Evolutionary conservation across 2,888 invertebrate species (phyloP).

Genomic region (Philhelius pedissequus): DNA sequence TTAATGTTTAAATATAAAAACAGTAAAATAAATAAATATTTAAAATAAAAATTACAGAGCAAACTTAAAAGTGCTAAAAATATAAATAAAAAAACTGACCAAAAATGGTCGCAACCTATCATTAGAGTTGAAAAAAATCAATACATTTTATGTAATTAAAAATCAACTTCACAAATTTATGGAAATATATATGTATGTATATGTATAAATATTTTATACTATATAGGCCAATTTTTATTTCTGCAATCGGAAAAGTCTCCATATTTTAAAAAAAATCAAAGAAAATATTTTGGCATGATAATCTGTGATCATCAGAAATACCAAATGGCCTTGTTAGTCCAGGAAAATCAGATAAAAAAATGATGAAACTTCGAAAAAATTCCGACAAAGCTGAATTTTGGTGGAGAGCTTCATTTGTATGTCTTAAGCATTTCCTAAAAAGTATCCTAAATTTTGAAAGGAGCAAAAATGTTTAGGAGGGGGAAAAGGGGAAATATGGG

Average conservation of each 20-base stretch:
- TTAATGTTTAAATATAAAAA: slow-evolving; percentile 64
- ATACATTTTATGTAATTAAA: neutral
- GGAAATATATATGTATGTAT: too few relatives aligned
- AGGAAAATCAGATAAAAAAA: too few relatives aligned
- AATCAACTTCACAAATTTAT: slow-evolving; percentile 28
- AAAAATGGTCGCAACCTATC: neutral
- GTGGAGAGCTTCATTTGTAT: too few relatives aligned
- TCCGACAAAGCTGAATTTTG: too few relatives aligned
- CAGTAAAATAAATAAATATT: slow-evolving; percentile 44
- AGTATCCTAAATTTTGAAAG: too few relatives aligned
- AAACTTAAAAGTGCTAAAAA: neutral
- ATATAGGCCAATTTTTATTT: neutral
- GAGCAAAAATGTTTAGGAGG: too few relatives aligned
- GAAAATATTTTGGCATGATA: neutral
- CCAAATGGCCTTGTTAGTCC: neutral
- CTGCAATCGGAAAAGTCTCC: neutral
- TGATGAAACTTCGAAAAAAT: too few relatives aligned
- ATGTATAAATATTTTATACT: slow-evolving; percentile 11
- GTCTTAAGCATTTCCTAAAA: too few relatives aligned
- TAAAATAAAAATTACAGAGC: neutral
- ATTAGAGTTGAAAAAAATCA: slow-evolving; percentile 7
- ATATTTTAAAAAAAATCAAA: too few relatives aligned
- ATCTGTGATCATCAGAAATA: neutral
- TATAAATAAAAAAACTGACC: neutral
- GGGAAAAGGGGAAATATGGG: too few relatives aligned